phyloP scores from a whole-genome alignment of 2,113 vertebrate genomes.

The Pseudopipra pipra region DNA sequence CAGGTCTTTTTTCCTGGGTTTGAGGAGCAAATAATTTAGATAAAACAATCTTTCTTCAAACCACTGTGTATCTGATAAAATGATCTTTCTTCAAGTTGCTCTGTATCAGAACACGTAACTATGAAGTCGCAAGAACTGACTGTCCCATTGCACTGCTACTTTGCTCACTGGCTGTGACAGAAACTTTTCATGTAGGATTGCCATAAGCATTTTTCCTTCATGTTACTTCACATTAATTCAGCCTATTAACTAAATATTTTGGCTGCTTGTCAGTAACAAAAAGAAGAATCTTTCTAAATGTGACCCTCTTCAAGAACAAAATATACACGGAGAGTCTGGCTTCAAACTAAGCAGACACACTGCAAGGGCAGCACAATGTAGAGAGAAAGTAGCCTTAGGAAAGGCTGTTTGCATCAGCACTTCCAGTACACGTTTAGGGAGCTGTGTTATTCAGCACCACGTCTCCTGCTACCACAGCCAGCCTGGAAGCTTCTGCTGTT shows the following conservation, averaged over 20 bases:
- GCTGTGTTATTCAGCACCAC: neutral
- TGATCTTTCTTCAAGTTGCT: neutral
- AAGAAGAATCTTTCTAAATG: neutral
- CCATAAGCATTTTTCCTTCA: neutral
- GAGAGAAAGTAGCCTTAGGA: neutral
- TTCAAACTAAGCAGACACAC: neutral
- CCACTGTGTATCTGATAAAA: neutral
- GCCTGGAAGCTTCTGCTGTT: neutral
- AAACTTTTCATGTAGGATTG: neutral
- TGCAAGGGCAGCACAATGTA: neutral
- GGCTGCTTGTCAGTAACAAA: neutral
- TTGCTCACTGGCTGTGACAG: neutral
- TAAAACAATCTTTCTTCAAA: neutral
- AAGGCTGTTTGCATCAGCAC: neutral
- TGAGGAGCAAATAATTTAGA: neutral
- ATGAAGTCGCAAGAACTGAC: neutral
- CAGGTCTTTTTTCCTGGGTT: neutral
- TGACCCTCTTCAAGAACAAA: neutral
- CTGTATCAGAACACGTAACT: neutral
- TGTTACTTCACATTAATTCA: neutral
- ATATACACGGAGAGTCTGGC: neutral
- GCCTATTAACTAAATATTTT: neutral
- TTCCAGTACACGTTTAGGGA: neutral
- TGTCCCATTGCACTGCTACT: neutral
- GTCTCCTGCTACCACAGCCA: neutral